Conservation (phyloP, 2,113 vertebrate species). For the Centropus bengalensis region DNA sequence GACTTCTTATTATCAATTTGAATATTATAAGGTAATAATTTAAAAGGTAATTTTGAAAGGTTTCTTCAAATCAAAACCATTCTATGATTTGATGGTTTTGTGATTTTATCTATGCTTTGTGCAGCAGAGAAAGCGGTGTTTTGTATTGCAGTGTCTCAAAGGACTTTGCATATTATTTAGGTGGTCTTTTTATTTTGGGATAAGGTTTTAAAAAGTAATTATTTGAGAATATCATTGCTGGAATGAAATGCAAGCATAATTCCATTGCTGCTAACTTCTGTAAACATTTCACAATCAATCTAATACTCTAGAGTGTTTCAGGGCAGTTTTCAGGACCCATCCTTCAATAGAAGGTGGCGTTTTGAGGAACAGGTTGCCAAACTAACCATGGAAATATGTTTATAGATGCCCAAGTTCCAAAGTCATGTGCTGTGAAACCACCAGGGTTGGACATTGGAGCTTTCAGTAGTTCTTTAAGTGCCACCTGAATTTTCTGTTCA, state of each 20-base stretch:
- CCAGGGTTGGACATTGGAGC: neutral
- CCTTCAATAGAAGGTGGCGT: neutral
- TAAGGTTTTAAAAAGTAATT: neutral
- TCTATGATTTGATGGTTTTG: neutral
- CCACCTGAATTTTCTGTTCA: neutral
- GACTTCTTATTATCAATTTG: neutral
- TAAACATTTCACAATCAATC: neutral
- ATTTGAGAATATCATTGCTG: neutral
- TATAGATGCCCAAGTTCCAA: neutral
- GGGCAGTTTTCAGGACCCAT: neutral
- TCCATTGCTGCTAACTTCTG: neutral
- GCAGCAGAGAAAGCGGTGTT: neutral
- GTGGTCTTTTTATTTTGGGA: neutral
- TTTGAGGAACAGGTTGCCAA: neutral
- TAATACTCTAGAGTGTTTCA: neutral
- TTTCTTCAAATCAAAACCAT: neutral
- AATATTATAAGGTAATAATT: no score
- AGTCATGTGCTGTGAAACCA: neutral
- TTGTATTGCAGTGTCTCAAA: neutral
- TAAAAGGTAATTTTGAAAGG: neutral
- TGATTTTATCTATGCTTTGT: neutral
- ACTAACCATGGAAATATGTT: neutral
- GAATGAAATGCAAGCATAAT: neutral
- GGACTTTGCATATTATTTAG: neutral
- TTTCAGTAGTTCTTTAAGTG: neutral